Percentiles rank a stretch among this genome's conserved stretches.
Evolutionary conservation across 2,113 vertebrate species (phyloP).

Genomic region (Oreochromis tanganicae): DNA sequence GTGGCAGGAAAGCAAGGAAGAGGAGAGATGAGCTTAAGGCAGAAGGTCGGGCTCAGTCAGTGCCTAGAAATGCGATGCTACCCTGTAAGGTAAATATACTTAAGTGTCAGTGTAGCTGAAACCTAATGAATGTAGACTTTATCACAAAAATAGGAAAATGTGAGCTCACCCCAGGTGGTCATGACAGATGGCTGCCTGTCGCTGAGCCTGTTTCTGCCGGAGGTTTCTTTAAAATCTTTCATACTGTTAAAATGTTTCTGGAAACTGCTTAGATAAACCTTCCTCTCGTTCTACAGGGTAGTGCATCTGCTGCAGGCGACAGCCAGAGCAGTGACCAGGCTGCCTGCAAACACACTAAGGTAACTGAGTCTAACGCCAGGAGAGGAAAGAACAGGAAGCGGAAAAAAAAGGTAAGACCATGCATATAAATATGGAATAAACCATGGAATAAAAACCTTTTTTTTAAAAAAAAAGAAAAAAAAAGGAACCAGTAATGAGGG

Average conservation of each 20-base stretch:
- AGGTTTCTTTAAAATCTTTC: background rate
- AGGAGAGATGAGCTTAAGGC: conserved; percentile 91
- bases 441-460: background rate
- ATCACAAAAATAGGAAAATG: background rate
- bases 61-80: conserved; percentile 88
- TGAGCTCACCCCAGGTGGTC: background rate
- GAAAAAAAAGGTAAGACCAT: conserved; percentile 79
- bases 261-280: background rate
- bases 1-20: conserved; percentile 89
- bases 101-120: background rate
- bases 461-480: rapidly evolving
- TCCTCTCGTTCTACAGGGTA: conserved; percentile 72
- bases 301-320: conserved; percentile 83
- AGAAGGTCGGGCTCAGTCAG: conserved; percentile 89
- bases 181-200: background rate
- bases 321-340: conserved; percentile 84
- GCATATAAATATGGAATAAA: background rate
- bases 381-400: conserved; percentile 72
- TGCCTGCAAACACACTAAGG: conserved; percentile 46
- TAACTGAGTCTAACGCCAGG: conserved; percentile 62
- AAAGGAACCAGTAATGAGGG: background rate
- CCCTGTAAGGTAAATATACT: conserved; percentile 62
- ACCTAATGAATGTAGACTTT: background rate
- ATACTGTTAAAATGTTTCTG: background rate
- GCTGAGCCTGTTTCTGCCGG: background rate